Base-by-base conservation (phyloP, 2,888 invertebrate genomes). In the Patella caerulea region DNA sequence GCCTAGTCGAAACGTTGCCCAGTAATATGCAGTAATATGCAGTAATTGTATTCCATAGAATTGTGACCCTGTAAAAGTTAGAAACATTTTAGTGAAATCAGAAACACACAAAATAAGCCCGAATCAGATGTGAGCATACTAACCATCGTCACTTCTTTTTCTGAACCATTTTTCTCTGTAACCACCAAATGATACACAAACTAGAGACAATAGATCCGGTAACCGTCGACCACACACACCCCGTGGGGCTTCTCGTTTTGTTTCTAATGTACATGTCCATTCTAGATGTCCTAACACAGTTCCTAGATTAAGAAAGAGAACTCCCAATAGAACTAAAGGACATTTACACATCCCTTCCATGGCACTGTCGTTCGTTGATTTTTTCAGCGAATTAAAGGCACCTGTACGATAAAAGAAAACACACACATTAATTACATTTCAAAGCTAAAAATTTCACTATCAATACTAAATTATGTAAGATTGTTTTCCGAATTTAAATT, bases 161-260 rank as follows among this genome's bases (percentile, higher is more conserved):
- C 76, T n/a, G 65, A 76, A 76, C 76, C 76, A 76, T n/a, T 72
- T 72, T 19, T 76, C 76, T 53, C 73, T 24, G 54, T 72, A 76
- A 17, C 76, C 76, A 9, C 76, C 76, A 65, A 19, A 76, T 17
- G n/a, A 52, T 54, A 24, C 24, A 76, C 76, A 76, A 52, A 76
- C 73, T 65, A 76, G 14, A 15, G 59, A 45, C 15, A 76, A 69
- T 59, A 76, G 15, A 52, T 76, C 76, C 12, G 76, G 73, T 14
- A 76, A 73, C 14, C 76, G 29, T 34, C 69, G 73, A 34, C 76
- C 76, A 76, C 76, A 76, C 29, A 76, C 11, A 14, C 76, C 76
- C 19, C 65, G 59, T n/a, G 76, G 76, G 29, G 72, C 72, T 73
- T 76, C 76, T n/a, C 73, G 56, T 55, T 73, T 76, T 24, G 76